Percentiles rank a stretch among this genome's conserved stretches.
phyloP scores from a whole-genome alignment of 64 coral and sea anemone species.

The Acropora tenuis region DNA sequence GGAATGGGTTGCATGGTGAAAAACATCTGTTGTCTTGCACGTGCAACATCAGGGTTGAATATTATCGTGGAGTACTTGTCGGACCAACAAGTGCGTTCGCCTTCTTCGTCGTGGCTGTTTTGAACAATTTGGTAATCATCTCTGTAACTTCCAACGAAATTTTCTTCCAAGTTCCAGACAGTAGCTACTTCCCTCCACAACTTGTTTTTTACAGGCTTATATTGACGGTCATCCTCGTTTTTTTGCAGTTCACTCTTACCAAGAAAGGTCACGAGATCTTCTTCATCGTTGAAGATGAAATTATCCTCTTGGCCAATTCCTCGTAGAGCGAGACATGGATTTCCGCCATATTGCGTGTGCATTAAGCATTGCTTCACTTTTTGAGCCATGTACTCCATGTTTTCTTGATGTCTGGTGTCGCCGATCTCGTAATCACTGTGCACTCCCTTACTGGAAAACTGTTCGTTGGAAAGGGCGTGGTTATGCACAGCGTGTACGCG shows the following conservation, averaged over 20 bases:
- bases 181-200: constrained; percentile 47
- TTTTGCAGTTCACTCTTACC: constrained; percentile 43
- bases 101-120: constrained; percentile 40
- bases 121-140: constrained; percentile 59
- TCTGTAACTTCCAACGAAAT: constrained; percentile 42
- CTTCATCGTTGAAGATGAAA: constrained; percentile 44
- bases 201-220: background rate
- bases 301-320: constrained; percentile 40
- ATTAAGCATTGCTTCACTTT: constrained; percentile 37
- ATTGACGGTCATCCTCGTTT: constrained; percentile 34
- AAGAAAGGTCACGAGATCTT: constrained; percentile 40
- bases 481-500: constrained; percentile 51
- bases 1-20: background rate
- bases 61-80: constrained; percentile 23
- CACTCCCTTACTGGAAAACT: constrained; percentile 20
- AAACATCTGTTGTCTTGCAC: background rate
- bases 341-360: constrained; percentile 42
- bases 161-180: constrained; percentile 43
- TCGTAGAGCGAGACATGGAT: constrained; percentile 8
- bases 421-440: constrained; percentile 16
- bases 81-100: background rate
- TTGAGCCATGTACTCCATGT: constrained; percentile 64
- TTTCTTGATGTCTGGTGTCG: constrained; percentile 35
- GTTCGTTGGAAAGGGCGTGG: constrained; percentile 43
- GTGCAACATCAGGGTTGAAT: background rate